Evolutionary conservation across 2,888 invertebrate species (phyloP), one percentile per base, ranked within the genome.

Genomic region (Hydroisotoma schaefferi): DNA sequence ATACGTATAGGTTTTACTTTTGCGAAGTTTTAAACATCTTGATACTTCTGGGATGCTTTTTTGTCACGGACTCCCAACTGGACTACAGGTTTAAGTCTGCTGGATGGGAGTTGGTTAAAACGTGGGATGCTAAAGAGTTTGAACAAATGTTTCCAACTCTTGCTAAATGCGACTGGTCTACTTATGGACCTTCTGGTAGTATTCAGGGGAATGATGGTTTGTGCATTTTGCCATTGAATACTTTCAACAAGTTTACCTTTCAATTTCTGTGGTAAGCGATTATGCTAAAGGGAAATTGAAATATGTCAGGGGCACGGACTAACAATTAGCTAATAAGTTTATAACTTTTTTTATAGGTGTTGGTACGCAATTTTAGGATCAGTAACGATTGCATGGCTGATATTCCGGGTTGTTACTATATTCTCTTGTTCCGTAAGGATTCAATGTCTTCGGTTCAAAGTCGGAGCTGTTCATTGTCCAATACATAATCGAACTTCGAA

Each of bases 191-290:
- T 0, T 80, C 82, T 0, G 87, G 86, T 4, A 76, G 79, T 2
- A 67, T 82, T 1, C 81, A 85, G 72, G 78, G 79, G 63, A 22
- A n/a, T 10, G 86, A 87, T 73, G 81, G 83, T 0, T 78, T 89
- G 0, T 90, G 89, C 71, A 80, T 89, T n/a, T 77, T 90, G 15
- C 86, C 88, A 0, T 73, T 89, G 8, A 90, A 90, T 74, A 84
- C 88, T 68, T 82, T 89, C 46, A 88, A 90, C 74, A 38, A 27
- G 6, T 15, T 47, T n/a, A 53, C 60, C 26, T 63, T 63, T 46
- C 54, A 55, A 33, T 55, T 60, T 27, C 27, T 57, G 12, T 63
- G 63, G 63, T 63, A 43, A 38, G 54, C 26, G 53, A 33, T 26
- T 53, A 28, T 20, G 12, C 23, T 56, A 48, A n/a, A 4, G 2